These are phyloP conservation scores for Silurus glanis DNA, from an alignment of 2,113 vertebrate species.

Conservation along the genomic window DNA sequence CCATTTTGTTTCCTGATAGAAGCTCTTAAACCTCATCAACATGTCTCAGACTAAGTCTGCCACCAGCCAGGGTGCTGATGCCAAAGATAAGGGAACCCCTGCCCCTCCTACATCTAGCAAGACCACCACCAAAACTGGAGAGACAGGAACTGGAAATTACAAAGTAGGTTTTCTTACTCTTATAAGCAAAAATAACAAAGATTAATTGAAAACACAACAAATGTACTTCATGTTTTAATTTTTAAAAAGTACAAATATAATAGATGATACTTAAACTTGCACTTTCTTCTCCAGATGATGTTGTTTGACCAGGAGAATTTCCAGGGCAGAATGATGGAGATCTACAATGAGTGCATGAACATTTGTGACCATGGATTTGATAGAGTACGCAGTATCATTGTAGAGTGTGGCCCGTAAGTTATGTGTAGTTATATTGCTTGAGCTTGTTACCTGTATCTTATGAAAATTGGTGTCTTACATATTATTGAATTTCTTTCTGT, in stretches of 20 bases:
- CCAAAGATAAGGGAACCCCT: constrained; percentile 80
- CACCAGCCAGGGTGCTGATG: constrained; percentile 76
- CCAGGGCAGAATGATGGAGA: constrained; percentile 87
- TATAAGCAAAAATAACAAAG: too few relatives aligned
- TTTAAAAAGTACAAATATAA: too few relatives aligned
- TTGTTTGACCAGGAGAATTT: constrained; percentile 96
- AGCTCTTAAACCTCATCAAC: constrained; percentile 65
- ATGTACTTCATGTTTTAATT: too few relatives aligned
- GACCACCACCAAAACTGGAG: constrained; percentile 80
- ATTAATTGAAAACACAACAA: not conserved
- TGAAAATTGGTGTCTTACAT: constrained; percentile 7
- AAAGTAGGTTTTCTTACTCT: constrained; percentile 75
- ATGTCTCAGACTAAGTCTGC: constrained; percentile 87
- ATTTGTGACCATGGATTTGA: constrained; percentile 86
- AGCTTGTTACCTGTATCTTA: constrained; percentile 19
- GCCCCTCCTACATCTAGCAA: constrained; percentile 72
- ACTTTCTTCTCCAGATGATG: constrained; percentile 73
- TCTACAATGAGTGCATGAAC: constrained; percentile 87
- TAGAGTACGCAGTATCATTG: constrained; percentile 86
- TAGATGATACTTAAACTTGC: not conserved
- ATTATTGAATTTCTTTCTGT: constrained; percentile 49
- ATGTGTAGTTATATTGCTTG: constrained; percentile 28
- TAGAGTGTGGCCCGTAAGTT: constrained; percentile 91
- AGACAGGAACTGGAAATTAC: constrained; percentile 78
- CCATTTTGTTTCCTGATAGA: constrained; percentile 44